Percentiles rank a stretch among this genome's conserved stretches.
These are phyloP conservation scores for Pyrgus malvae DNA, from an alignment of 2,888 invertebrate genomes.

Conservation along the genomic window DNA sequence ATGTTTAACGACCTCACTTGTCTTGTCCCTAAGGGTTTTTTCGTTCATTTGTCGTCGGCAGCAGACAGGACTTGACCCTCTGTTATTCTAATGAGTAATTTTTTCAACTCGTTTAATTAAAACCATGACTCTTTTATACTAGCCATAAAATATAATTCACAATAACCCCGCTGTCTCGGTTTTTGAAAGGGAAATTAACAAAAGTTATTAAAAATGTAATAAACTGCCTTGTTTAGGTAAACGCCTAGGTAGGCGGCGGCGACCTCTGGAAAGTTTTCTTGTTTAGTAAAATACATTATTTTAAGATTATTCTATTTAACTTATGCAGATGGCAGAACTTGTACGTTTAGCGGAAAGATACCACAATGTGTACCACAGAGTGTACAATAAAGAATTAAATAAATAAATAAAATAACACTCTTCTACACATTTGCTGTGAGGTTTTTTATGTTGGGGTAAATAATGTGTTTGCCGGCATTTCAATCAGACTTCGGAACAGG, in stretches of 20 bases:
- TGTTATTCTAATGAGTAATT: conserved; percentile 11
- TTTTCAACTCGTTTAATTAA: conserved; percentile 19
- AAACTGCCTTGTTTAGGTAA: conserved; percentile 9
- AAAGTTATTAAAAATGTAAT: conserved; percentile 20
- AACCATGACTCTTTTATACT: conserved; percentile 14
- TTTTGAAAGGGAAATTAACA: conserved; percentile 18
- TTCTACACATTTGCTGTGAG: too few species aligned
- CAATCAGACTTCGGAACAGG: too few species aligned
- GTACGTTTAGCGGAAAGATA: too few species aligned
- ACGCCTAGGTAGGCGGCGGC: neutral
- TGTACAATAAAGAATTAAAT: too few species aligned
- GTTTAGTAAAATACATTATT: conserved; percentile 3
- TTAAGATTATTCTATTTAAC: too few species aligned
- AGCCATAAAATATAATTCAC: conserved; percentile 13
- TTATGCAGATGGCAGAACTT: too few species aligned
- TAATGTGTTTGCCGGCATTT: too few species aligned
- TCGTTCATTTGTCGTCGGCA: conserved; percentile 1
- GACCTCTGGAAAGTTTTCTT: neutral
- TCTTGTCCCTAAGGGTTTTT: too few species aligned
- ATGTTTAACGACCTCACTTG: too few species aligned
- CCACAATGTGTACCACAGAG: too few species aligned
- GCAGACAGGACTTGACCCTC: neutral
- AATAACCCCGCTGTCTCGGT: conserved; percentile 10
- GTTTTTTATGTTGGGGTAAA: too few species aligned
- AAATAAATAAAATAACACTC: too few species aligned